These are phyloP conservation scores for Phalacrocorax aristotelis DNA, from an alignment of 2,113 vertebrate genomes.

Conservation along the genomic window DNA sequence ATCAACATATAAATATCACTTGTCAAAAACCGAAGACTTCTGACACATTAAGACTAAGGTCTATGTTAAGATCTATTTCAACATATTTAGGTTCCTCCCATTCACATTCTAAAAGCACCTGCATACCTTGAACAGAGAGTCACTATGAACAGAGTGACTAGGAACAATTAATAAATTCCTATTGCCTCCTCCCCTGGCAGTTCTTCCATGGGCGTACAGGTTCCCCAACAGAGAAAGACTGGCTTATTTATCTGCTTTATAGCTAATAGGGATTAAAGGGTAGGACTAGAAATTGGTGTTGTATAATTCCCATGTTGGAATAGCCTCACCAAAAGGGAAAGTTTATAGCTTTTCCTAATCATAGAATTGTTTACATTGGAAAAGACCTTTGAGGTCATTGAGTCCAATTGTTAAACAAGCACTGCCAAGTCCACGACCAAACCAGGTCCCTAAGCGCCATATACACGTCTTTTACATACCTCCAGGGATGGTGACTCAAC, in stretches of 20 bases:
- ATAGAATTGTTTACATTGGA: too few species aligned
- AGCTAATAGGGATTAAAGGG: background rate
- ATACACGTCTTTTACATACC: too few species aligned
- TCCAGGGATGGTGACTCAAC: too few species aligned
- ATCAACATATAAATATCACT: background rate
- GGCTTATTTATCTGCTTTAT: background rate
- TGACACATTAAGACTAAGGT: background rate
- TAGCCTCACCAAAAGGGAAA: background rate
- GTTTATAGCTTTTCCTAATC: background rate
- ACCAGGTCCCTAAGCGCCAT: too few species aligned
- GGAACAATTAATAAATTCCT: background rate
- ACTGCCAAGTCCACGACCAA: too few species aligned
- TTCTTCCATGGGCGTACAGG: background rate
- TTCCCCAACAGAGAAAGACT: background rate
- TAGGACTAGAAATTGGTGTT: background rate
- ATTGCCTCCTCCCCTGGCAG: background rate
- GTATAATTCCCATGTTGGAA: background rate
- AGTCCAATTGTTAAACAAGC: too few species aligned
- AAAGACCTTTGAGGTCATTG: too few species aligned
- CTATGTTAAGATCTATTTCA: background rate
- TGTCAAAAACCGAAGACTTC: background rate
- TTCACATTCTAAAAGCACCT: background rate
- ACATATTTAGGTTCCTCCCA: conserved; percentile 14
- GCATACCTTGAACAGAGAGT: background rate
- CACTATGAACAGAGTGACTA: background rate